Evolutionary conservation across 2,113 vertebrate species (phyloP), one percentile per base, ranked within the genome.

Genomic region (Lophius piscatorius): DNA sequence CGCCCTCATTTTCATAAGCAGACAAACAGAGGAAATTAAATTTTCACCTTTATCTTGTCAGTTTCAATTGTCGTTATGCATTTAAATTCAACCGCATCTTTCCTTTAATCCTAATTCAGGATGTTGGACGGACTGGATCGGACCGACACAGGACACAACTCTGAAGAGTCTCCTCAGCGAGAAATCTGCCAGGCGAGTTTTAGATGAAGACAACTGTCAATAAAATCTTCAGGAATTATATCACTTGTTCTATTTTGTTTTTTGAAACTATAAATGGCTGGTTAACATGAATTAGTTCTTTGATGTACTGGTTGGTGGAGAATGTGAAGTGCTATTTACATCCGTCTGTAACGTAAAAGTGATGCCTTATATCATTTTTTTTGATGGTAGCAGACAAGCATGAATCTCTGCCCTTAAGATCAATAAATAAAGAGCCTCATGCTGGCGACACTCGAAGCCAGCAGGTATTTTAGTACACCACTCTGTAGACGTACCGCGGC

Each of bases 291-390:
- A 74, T n/a, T 84, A 71, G 74, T 84, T 70, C 74, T 80, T 79
- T 51, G 45, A 34, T 83, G 80, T 90, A 83, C 54, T 87, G 80
- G 81, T 87, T 86, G 84, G 86, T 84, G 84, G 81, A 70, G 35
- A 85, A 89, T 87, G 87, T 84, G 70, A 82, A 77, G 78, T 88
- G 83, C 85, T 87, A 81, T 81, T 80, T 83, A 74, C 80, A 76
- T 85, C 56, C 73, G 66, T 84, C 67, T 84, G 80, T 88, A 74
- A 78, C 52, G 81, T 86, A 61, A 78, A 62, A 78, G 80, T 85
- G 61, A 80, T 78, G 84, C 84, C 84, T 89, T 88, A 82, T 81
- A 75, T 88, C 29, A 76, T 84, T n/a, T n/a, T n/a, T n/a, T n/a
- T 87, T 85, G 81, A 76, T 81, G 77, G 81, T 70, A 80, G 77